Evolutionary conservation across 1,140 invertebrate species (phyloP), one percentile per base, ranked within the genome.

Genomic region (Elymnias hypermnestra): DNA sequence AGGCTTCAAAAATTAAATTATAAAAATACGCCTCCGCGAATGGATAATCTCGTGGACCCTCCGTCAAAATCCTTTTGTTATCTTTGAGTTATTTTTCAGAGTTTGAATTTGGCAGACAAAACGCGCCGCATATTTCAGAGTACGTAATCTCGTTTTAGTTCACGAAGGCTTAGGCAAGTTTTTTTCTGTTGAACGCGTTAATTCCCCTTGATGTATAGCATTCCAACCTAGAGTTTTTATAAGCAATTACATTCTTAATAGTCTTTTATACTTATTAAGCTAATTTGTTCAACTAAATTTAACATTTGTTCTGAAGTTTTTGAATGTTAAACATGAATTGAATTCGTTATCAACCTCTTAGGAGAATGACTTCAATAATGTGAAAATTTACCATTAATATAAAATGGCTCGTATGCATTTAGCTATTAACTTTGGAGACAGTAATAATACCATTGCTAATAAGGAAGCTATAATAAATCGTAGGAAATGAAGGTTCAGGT

Each of bases 61-160:
- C 22, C 56, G 70, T 76, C 70, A 73, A 70, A 74, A 65, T 66
- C 64, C 70, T 67, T 76, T 79, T 72, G 74, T 76, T 79, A 76
- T 75, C 72, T 66, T 39, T 25, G 47, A 53, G 68, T 66, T 76
- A 74, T 76, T 79, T 79, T 76, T 74, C 68, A 75, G 63, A 61
- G 60, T 73, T 70, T 67, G 61, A 62, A 72, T 73, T 64, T 53
- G 33, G 46, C 56, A 61, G 61, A 78, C 72, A 78, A 75, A 78
- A 63, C 68, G 72, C 53, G 48, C 28, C 67, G 65, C 66, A 78
- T 78, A 78, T 75, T 75, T 78, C 64, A 78, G 63, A 57, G 59
- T 61, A 22, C 60, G 47, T 78, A 78, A 78, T 78, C 74, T 78
- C 65, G 62, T 65, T 63, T 61, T 69, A 67, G 64, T 65, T 71